A percentile compares a stretch with the other conserved stretches of the same genome.
phyloP scores from a whole-genome alignment of 2,888 invertebrate species.

The Nasonia oneida region DNA sequence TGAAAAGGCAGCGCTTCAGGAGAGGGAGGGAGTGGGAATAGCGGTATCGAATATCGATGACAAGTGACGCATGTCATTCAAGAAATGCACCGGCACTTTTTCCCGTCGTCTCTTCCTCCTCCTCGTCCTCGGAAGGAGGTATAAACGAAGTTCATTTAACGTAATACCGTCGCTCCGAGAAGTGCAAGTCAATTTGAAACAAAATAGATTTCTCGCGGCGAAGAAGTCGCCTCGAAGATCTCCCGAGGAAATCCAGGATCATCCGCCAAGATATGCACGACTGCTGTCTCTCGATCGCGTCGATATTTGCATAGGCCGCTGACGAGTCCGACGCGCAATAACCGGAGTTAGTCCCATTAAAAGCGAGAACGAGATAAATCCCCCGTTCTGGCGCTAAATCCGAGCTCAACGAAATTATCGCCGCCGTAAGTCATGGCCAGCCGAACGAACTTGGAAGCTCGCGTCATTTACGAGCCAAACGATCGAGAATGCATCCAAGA shows the following conservation, averaged over 20 bases:
- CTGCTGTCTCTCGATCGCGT: neutral
- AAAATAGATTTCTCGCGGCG: no score
- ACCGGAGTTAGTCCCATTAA: neutral
- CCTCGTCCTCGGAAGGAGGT: neutral
- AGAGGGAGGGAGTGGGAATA: neutral
- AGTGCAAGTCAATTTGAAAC: no score
- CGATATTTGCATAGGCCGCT: no score
- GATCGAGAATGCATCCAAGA: conserved; percentile 28
- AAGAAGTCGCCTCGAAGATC: neutral
- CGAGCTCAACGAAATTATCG: conserved; percentile 17
- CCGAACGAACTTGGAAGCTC: conserved; percentile 26
- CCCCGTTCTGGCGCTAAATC: neutral
- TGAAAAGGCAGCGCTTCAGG: neutral
- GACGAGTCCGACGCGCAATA: neutral
- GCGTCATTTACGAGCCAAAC: conserved; percentile 41
- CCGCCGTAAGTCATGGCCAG: conserved; percentile 43
- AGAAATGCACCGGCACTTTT: neutral
- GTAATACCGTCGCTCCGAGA: neutral
- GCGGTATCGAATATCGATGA: conserved; percentile 19
- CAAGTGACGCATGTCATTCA: conserved; percentile 9
- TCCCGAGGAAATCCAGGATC: neutral
- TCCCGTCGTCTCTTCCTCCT: neutral
- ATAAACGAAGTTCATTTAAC: neutral
- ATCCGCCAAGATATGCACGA: neutral
- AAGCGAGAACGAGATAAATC: conserved; percentile 10